These are phyloP conservation scores for Mustela nigripes DNA, from an alignment of 2,113 vertebrate species.

Conservation along the genomic window DNA sequence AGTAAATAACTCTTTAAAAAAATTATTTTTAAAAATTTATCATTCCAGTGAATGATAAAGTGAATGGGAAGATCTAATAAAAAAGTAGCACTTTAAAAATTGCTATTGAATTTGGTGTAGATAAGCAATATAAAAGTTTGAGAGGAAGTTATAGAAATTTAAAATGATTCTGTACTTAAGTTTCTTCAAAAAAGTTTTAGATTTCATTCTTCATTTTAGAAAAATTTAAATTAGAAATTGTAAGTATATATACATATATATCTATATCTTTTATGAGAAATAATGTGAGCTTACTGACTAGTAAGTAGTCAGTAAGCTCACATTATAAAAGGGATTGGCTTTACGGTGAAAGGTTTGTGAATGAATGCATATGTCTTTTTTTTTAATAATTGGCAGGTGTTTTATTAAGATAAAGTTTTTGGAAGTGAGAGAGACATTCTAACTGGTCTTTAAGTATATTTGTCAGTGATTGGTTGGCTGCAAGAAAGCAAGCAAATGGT, in stretches of 20 bases:
- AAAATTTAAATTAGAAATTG: slow-evolving; percentile 20
- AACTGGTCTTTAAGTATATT: neutral
- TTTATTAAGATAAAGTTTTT: neutral
- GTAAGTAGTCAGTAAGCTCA: neutral
- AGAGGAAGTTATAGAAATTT: slow-evolving; percentile 41
- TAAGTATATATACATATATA: neutral
- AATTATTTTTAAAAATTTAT: neutral
- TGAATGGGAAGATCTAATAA: slow-evolving; percentile 32
- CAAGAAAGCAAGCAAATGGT: neutral
- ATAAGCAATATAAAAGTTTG: neutral
- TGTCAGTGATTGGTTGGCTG: neutral
- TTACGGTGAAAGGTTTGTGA: slow-evolving; percentile 6
- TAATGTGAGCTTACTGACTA: neutral
- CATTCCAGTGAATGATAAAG: slow-evolving; percentile 13
- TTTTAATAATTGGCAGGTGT: neutral
- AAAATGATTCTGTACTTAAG: neutral
- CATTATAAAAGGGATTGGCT: neutral
- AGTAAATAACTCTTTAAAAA: neutral
- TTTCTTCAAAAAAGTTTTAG: slow-evolving; percentile 16
- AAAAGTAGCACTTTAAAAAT: slow-evolving; percentile 28
- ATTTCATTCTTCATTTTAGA: slow-evolving; percentile 13
- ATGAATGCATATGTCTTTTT: neutral
- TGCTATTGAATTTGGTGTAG: neutral
- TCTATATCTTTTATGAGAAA: slow-evolving; percentile 27
- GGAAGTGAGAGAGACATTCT: neutral